Evolutionary conservation across 2,113 vertebrate species (phyloP).

Genomic region (Trachemys scripta): DNA sequence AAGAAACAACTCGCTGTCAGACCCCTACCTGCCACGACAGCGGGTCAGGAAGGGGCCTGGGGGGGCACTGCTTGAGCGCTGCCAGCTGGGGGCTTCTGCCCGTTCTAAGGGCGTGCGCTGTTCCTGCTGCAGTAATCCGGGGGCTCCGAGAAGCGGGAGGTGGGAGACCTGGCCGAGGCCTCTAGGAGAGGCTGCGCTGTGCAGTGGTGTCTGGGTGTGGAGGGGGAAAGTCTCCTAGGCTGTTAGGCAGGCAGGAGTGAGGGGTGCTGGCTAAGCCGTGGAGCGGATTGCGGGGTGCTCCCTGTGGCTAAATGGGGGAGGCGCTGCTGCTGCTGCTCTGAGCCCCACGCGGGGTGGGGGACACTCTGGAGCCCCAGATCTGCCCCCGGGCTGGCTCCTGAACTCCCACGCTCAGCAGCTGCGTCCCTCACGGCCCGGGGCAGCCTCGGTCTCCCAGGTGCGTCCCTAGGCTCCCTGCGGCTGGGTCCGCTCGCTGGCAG

Average conservation of each 20-base stretch:
- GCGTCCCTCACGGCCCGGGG: no score
- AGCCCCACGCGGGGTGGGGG: no score
- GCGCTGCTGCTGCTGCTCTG: neutral
- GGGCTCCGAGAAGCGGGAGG: neutral
- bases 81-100: neutral
- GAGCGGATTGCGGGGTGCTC: neutral
- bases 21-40: no score
- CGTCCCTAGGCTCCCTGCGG: no score
- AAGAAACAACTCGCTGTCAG: no score
- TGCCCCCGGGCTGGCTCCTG: no score
- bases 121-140: neutral
- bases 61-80: no score
- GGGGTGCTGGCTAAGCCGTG: neutral
- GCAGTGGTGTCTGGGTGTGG: no score
- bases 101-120: neutral
- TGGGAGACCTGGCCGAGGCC: neutral
- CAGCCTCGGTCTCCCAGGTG: neutral
- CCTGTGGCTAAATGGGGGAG: neutral
- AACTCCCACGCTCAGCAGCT: neutral
- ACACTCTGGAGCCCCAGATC: neutral
- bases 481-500: neutral
- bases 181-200: neutral
- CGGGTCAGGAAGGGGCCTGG: no score
- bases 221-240: neutral
- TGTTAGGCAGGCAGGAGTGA: neutral